Evolutionary conservation across 2,113 vertebrate genomes (phyloP).

Genomic region (Gnathonemus longibarbis): DNA sequence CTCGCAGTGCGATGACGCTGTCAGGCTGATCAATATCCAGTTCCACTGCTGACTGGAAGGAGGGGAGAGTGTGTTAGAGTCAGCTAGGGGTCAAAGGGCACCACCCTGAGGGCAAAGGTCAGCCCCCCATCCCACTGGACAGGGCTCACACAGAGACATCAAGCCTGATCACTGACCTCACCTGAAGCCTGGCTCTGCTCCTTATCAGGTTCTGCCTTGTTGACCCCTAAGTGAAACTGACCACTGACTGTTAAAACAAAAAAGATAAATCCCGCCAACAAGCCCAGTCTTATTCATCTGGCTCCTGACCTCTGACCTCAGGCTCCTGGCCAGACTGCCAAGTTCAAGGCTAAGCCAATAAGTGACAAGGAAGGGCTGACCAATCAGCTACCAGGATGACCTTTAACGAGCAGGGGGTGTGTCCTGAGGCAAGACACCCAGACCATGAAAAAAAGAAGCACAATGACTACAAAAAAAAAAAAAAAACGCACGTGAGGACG

Average conservation of each 20-base stretch:
- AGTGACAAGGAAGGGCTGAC: slow-evolving; percentile 8
- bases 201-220: background rate
- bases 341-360: slow-evolving; percentile 48
- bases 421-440: background rate
- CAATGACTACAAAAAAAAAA: slow-evolving; percentile 5
- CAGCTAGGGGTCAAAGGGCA: slow-evolving; percentile 51
- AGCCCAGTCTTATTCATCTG: slow-evolving; percentile 22
- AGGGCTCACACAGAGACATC: slow-evolving; percentile 35
- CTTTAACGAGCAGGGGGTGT: background rate
- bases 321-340: slow-evolving; percentile 26
- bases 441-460: background rate
- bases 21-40: slow-evolving; percentile 51
- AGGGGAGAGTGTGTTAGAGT: slow-evolving; percentile 46
- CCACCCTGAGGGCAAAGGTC: slow-evolving; percentile 44
- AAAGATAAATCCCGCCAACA: slow-evolving; percentile 20
- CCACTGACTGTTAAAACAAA: background rate
- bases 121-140: slow-evolving; percentile 38
- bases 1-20: background rate
- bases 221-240: slow-evolving; percentile 30
- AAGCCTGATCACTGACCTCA: slow-evolving; percentile 35
- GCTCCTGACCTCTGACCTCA: slow-evolving; percentile 27
- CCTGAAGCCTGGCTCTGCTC: slow-evolving; percentile 31
- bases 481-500: background rate
- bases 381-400: background rate
- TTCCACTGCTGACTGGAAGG: slow-evolving; percentile 59